Conservation (phyloP, 2,113 vertebrate genomes). For the Coturnix japonica region DNA sequence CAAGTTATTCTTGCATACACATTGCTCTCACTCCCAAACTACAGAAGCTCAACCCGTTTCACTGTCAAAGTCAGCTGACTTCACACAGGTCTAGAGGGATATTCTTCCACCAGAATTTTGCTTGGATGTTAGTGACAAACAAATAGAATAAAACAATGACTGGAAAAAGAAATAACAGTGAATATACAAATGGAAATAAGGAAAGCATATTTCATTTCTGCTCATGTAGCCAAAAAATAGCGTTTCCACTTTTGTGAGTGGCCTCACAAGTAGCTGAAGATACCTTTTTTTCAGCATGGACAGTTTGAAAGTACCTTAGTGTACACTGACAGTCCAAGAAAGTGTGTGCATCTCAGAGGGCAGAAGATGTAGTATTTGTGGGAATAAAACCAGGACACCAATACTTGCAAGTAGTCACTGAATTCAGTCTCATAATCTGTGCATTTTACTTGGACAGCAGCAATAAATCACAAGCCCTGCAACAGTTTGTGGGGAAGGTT, state of each 20-base stretch:
- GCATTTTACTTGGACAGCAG: slow-evolving; percentile 41
- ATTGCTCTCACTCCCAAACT: not conserved
- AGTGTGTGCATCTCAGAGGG: not conserved
- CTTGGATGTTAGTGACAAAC: not conserved
- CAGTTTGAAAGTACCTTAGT: not conserved
- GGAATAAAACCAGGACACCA: slow-evolving; percentile 29
- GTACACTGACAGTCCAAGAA: not conserved
- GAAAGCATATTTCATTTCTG: not conserved
- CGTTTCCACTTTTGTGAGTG: not conserved
- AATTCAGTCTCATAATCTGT: not conserved
- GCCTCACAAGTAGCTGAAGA: not conserved
- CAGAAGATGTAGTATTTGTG: slow-evolving; percentile 8
- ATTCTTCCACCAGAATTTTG: not conserved
- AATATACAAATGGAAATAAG: not conserved
- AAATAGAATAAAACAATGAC: not conserved
- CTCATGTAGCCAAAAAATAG: not conserved
- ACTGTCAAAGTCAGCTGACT: not conserved
- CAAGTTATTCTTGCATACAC: not conserved
- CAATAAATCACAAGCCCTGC: slow-evolving; percentile 43
- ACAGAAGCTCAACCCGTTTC: not conserved
- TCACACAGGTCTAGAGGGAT: not conserved
- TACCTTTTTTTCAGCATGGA: not conserved
- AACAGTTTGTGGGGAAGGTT: not conserved
- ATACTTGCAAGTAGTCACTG: slow-evolving; percentile 25
- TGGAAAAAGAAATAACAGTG: not conserved